phyloP scores from a whole-genome alignment of 2,797 vertebrate genomes.

The Dendrocincla tyrannina region DNA sequence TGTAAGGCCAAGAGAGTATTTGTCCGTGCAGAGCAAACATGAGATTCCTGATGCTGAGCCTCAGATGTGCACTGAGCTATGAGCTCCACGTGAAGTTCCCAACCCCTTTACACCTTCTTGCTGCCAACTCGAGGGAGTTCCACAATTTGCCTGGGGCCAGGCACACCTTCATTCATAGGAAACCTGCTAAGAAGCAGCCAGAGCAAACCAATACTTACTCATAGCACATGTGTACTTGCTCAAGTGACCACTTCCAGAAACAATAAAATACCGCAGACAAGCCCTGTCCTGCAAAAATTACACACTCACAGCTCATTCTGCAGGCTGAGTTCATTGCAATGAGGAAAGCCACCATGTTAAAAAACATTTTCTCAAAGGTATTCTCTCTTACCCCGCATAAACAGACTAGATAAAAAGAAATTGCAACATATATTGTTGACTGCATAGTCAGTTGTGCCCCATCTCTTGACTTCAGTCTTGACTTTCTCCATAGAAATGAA shows the following conservation, averaged over 20 bases:
- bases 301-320: neutral
- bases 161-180: slow-evolving; percentile 46
- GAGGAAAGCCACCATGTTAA: neutral
- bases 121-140: slow-evolving; percentile 59
- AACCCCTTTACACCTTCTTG: neutral
- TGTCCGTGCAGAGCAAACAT: neutral
- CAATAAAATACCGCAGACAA: slow-evolving; percentile 25
- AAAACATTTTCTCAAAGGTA: neutral
- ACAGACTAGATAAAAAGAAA: neutral
- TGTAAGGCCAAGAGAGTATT: slow-evolving; percentile 25
- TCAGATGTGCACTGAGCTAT: neutral
- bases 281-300: slow-evolving; percentile 44
- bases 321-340: neutral
- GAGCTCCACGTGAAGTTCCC: neutral
- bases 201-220: slow-evolving; percentile 34
- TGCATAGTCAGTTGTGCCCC: neutral
- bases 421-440: neutral
- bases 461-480: neutral
- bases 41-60: slow-evolving; percentile 8
- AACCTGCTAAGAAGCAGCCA: slow-evolving; percentile 28
- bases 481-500: neutral
- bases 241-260: slow-evolving; percentile 60
- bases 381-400: neutral
- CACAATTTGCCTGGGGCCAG: slow-evolving; percentile 59
- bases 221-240: neutral